phyloP scores from a whole-genome alignment of 2,888 invertebrate species.

The Heteromyza rotundicornis region DNA sequence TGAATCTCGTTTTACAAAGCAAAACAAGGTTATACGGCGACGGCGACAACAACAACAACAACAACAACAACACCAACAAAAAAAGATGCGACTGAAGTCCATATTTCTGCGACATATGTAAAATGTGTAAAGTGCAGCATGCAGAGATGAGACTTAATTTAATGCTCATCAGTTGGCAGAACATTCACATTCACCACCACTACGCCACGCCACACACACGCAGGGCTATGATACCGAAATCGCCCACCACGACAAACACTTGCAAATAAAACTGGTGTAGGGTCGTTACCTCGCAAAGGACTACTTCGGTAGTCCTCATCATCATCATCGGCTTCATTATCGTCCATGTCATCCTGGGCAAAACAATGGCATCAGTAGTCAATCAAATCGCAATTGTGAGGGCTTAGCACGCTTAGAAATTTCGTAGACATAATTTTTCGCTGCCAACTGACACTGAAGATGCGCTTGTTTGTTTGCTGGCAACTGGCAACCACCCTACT shows the following conservation, averaged over 20 bases:
- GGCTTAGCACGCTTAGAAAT: slow-evolving; percentile 40
- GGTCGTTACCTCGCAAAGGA: too few relatives aligned
- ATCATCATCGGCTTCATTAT: slow-evolving; percentile 26
- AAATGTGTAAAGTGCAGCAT: slow-evolving; percentile 58
- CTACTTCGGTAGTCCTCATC: slow-evolving; percentile 18
- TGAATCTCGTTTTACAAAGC: slow-evolving; percentile 17
- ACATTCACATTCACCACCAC: slow-evolving; percentile 3
- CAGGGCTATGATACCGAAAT: slow-evolving; percentile 1
- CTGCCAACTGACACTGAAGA: slow-evolving; percentile 30
- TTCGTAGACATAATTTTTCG: slow-evolving; percentile 25
- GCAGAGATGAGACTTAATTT: slow-evolving; percentile 42
- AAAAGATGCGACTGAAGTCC: background rate
- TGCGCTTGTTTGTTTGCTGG: slow-evolving; percentile 11
- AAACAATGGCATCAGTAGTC: slow-evolving; percentile 47
- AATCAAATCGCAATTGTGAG: slow-evolving; percentile 58
- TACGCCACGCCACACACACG: background rate
- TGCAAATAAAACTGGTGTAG: slow-evolving; percentile 11
- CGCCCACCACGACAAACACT: slow-evolving; percentile 30
- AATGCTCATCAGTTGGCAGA: slow-evolving; percentile 44
- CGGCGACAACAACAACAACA: slow-evolving; percentile 13
- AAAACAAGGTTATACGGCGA: background rate
- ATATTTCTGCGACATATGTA: slow-evolving; percentile 53
- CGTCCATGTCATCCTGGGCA: slow-evolving; percentile 16
- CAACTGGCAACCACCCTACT: slow-evolving; percentile 21
- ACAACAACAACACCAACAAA: slow-evolving; percentile 24